Conservation (phyloP, 2,888 invertebrate genomes). For the Flexamia atlantica region DNA sequence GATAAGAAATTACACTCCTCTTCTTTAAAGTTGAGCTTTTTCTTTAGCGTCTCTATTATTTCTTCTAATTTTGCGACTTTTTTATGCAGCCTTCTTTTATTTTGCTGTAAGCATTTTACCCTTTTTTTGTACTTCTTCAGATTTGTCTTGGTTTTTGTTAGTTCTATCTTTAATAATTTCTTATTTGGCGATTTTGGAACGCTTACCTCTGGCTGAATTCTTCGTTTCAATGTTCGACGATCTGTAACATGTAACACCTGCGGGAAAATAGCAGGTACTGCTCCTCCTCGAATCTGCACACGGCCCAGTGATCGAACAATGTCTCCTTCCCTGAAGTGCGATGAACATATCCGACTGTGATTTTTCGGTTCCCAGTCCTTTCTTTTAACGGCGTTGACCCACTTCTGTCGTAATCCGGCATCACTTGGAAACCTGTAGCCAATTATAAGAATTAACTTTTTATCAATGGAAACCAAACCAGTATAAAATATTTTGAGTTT, state of each 20-base stretch:
- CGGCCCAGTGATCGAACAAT: constrained; percentile 46
- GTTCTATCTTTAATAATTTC: background rate
- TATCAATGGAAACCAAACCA: constrained; percentile 31
- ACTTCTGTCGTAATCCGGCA: constrained; percentile 48
- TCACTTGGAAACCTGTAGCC: constrained; percentile 50
- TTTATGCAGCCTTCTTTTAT: constrained; percentile 3
- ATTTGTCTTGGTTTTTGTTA: background rate
- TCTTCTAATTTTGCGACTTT: constrained; percentile 20
- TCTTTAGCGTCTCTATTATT: background rate
- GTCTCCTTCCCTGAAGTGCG: constrained; percentile 62
- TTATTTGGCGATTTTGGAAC: constrained; percentile 39
- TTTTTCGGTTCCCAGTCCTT: constrained; percentile 62
- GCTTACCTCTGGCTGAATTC: background rate
- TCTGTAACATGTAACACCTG: background rate
- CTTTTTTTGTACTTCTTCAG: background rate
- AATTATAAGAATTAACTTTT: too few species aligned
- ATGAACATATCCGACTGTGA: constrained; percentile 60
- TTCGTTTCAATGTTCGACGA: background rate
- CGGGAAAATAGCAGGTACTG: constrained; percentile 50
- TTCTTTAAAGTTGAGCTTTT: constrained; percentile 12
- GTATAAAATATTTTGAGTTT: background rate
- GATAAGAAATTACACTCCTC: background rate
- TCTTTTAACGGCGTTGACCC: constrained; percentile 54
- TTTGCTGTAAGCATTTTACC: constrained; percentile 5
- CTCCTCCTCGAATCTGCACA: constrained; percentile 52